A percentile compares a stretch with the other conserved stretches of the same genome.
Conservation (phyloP, 1,140 invertebrate genomes). For the Aphelinus atriplicis region DNA sequence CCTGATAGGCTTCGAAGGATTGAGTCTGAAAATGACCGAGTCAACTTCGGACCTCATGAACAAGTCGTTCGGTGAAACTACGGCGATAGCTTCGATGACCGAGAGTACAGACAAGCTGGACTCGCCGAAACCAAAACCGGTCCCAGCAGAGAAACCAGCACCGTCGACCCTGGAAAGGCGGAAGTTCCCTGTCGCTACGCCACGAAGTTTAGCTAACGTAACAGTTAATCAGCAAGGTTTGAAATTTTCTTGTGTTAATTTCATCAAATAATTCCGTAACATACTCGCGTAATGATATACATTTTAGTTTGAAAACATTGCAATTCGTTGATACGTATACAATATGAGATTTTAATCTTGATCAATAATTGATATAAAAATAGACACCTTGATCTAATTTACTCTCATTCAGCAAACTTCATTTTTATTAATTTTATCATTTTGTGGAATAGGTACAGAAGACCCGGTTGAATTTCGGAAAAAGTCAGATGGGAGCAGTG, state of each 20-base stretch:
- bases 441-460: constrained; percentile 42
- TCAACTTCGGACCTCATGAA: constrained; percentile 21
- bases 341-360: no score
- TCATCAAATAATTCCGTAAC: constrained; percentile 4
- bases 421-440: no score
- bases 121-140: constrained; percentile 46
- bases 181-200: constrained; percentile 67
- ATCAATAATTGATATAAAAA: no score
- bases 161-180: constrained; percentile 56
- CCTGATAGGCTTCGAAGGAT: constrained; percentile 48
- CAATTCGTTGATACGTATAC: no score
- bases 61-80: constrained; percentile 37
- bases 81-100: constrained; percentile 27
- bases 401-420: no score
- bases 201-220: constrained; percentile 63
- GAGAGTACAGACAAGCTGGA: constrained; percentile 44
- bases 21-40: constrained; percentile 36
- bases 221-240: constrained; percentile 34
- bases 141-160: constrained; percentile 53
- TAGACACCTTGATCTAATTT: no score
- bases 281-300: background rate
- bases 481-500: constrained; percentile 53
- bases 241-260: background rate
- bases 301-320: background rate
- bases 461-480: constrained; percentile 59